phyloP scores from a whole-genome alignment of 2,797 vertebrate genomes.

The Sylvia borin region DNA sequence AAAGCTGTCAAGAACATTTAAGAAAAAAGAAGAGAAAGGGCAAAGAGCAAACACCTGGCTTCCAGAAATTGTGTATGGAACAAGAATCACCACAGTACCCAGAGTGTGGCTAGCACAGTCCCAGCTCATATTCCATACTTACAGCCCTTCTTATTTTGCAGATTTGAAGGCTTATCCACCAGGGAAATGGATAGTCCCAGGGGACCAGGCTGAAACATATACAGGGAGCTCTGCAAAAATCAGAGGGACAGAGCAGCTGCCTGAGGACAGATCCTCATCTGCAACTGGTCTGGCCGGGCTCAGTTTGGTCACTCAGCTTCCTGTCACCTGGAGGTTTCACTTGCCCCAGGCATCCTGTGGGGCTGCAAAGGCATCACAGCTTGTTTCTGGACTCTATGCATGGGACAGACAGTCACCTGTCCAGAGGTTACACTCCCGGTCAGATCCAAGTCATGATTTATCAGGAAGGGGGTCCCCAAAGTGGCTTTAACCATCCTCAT shows the following conservation, averaged over 20 bases:
- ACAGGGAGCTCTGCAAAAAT: not conserved
- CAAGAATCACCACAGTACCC: not conserved
- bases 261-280: not conserved
- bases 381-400: not conserved
- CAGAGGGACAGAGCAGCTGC: not conserved
- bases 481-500: not conserved
- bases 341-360: not conserved
- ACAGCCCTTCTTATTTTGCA: not conserved
- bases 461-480: not conserved
- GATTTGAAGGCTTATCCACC: not conserved
- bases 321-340: not conserved
- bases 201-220: not conserved
- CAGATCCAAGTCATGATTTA: not conserved
- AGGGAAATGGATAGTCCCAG: not conserved
- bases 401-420: not conserved
- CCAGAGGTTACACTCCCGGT: not conserved
- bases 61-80: not conserved
- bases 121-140: not conserved
- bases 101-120: not conserved
- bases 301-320: not conserved
- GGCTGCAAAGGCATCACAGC: not conserved
- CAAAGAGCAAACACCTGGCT: slow-evolving; percentile 27
- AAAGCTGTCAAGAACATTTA: slow-evolving; percentile 39
- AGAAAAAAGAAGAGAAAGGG: not conserved
- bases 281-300: not conserved